Percentiles rank a stretch among this genome's conserved stretches.
phyloP scores from a whole-genome alignment of 2,797 vertebrate species.

The Fistularia tabacaria region DNA sequence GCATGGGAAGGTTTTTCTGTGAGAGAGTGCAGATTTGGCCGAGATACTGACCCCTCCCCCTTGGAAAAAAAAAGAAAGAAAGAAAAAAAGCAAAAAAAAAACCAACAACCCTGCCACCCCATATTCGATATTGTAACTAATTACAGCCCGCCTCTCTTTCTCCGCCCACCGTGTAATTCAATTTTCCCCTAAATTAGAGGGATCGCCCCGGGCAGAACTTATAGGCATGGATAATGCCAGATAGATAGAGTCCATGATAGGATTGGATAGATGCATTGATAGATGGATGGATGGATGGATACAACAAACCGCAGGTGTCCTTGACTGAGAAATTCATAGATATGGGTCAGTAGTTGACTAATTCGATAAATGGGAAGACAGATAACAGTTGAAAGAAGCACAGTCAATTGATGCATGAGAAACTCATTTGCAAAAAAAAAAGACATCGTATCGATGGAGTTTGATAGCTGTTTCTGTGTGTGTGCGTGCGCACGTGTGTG shows the following conservation, averaged over 20 bases:
- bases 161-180: constrained; percentile 57
- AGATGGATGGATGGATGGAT: no score
- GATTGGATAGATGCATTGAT: constrained; percentile 4
- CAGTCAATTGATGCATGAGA: constrained; percentile 8
- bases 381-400: constrained; percentile 4
- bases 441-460: neutral
- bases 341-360: constrained; percentile 9
- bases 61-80: no score
- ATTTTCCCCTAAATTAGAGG: constrained; percentile 59
- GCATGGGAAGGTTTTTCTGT: constrained; percentile 38
- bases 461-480: no score
- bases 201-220: constrained; percentile 32
- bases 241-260: constrained; percentile 17
- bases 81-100: neutral
- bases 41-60: constrained; percentile 5
- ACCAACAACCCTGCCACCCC: constrained; percentile 14
- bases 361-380: neutral
- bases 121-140: constrained; percentile 56
- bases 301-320: no score
- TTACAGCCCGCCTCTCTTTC: constrained; percentile 49
- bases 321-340: constrained; percentile 11
- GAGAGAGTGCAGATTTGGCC: constrained; percentile 39
- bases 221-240: constrained; percentile 40
- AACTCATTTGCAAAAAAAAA: constrained; percentile 14
- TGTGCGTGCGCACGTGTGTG: no score